Evolutionary conservation across 2,113 vertebrate genomes (phyloP), one percentile per base, ranked within the genome.

Genomic region (Lasiurus borealis): DNA sequence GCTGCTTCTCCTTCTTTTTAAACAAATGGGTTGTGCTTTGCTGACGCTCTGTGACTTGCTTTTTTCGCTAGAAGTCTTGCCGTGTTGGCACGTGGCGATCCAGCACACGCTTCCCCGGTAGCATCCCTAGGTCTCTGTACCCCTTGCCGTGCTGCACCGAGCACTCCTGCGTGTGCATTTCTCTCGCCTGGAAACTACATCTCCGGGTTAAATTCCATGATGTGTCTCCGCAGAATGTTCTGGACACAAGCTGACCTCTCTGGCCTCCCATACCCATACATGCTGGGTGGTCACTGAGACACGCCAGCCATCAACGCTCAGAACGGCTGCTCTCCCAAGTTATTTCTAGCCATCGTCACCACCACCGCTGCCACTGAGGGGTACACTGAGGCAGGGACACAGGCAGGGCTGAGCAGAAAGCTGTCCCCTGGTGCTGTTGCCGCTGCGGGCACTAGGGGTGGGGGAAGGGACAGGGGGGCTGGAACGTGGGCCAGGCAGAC

Each of bases 201-300:
- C 69, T 72, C 69, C 69, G 23, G 34, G 19, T 23, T 72, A 23
- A 72, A 23, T 23, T 72, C 96, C 96, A 44, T 78, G 23, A 7
- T 8, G 52, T 2, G 81, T 62, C 78, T 97, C 96, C 96, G 97
- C 97, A 96, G 95, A 3, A 1, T 5, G 40, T 40, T 40, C 40
- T 40, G 40, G 40, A 40, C 40, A 40, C 0, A 21, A 0, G 90
- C 75, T 89, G 93, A 96, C 69, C 96, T 93, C 76, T 93, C 96
- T 3, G 97, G 87, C 25, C 97, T 96, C 90, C 96, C 96, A 97
- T 96, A 97, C 96, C 96, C 96, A 96, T 40, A 97, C 96, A 97
- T 97, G 77, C 95, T 97, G 97, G 95, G 96, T 1, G 71, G 95
- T 76, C 36, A 77, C 66, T 4, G 91, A 5, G 96, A 96, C 95